Evolutionary conservation across 2,113 vertebrate genomes (phyloP), one percentile per base, ranked within the genome.

Genomic region (Orycteropus afer): DNA sequence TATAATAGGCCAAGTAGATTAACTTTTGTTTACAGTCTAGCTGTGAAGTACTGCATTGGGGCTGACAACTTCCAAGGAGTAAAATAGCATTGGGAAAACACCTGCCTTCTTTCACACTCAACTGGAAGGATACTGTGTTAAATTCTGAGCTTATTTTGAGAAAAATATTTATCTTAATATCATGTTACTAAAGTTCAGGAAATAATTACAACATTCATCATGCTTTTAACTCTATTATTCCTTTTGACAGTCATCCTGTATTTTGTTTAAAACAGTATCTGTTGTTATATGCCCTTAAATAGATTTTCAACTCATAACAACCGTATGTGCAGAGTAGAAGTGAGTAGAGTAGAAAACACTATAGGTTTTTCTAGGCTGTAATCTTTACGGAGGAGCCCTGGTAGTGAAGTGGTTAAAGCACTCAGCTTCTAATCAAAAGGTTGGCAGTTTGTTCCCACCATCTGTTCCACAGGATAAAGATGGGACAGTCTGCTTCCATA

Each of bases 71-170:
- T 88, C 71, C 0, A 10, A 86, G 91, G 92, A 90, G 82, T 63
- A 47, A 6, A 88, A 80, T 91, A 96, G 96, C 88, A 8, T 37
- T 97, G 96, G 96, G 97, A 92, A 90, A 98, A 98, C 98, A 98
- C 97, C 98, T 98, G 98, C 96, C 2, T 57, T 87, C 93, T 91
- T 95, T 95, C 94, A 29, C 4, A 13, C 85, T 0, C 25, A 73
- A 92, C 97, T 97, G 96, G 96, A 98, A 97, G 96, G 95, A 97
- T 96, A 94, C 57, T 89, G 40, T 95, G 95, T 96, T 92, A 97
- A 55, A 61, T 51, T 55, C 93, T 91, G 77, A 83, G 84, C 92
- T 97, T 92, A 97, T 92, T 61, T 95, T 81, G 94, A 97, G 96
- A 94, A 97, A 97, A 97, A 97, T 93, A 85, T 97, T 95, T n/a